These are phyloP conservation scores for Macquaria ambigua DNA, from an alignment of 2,113 vertebrate genomes.

Conservation along the genomic window DNA sequence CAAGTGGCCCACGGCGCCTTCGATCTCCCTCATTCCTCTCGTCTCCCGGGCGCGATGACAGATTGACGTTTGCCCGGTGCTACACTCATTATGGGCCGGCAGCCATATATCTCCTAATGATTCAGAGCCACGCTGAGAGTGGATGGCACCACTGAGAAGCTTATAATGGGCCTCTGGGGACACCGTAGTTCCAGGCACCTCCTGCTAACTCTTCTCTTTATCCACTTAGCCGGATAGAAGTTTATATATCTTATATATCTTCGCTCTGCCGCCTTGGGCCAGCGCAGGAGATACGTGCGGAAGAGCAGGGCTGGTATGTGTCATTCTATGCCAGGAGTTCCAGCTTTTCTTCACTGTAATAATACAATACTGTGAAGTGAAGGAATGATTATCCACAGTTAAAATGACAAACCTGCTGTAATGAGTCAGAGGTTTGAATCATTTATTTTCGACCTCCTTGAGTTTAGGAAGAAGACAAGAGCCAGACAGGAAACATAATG, in stretches of 20 bases:
- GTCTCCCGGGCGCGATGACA: constrained; percentile 49
- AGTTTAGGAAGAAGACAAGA: constrained; percentile 3
- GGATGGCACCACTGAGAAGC: constrained; percentile 46
- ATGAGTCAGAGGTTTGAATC: not conserved
- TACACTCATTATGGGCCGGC: constrained; percentile 55
- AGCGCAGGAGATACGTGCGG: not conserved
- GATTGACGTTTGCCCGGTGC: constrained; percentile 52
- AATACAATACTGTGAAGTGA: not conserved
- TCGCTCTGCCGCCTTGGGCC: constrained; percentile 13
- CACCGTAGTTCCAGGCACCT: constrained; percentile 38
- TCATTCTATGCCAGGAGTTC: constrained; percentile 16
- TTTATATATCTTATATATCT: constrained; percentile 44
- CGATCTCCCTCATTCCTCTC: constrained; percentile 41
- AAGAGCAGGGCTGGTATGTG: not conserved
- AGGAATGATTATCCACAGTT: not conserved
- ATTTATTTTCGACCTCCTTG: not conserved
- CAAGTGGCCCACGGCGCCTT: constrained; percentile 25
- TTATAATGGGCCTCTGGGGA: constrained; percentile 69
- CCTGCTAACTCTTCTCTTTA: constrained; percentile 54
- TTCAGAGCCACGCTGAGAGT: constrained; percentile 38
- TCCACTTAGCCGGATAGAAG: constrained; percentile 62
- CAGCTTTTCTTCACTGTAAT: not conserved
- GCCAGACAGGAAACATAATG: constrained; percentile 1
- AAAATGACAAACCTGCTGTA: not conserved
- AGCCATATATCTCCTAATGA: constrained; percentile 61